Evolutionary conservation across 2,888 invertebrate genomes (phyloP).

Genomic region (Plusia festucae): DNA sequence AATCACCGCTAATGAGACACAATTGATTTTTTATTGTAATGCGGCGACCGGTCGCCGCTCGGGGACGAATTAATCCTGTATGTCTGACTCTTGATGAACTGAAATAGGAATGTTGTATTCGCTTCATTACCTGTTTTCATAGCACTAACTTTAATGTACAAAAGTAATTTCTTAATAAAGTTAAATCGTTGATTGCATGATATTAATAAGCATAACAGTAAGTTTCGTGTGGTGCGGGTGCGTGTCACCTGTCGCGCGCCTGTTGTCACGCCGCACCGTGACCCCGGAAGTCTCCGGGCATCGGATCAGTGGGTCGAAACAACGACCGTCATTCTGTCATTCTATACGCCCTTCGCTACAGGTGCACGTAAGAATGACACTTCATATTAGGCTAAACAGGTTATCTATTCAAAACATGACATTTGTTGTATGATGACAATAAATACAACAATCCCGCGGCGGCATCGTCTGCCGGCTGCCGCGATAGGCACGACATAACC

Average conservation of each 20-base stretch:
- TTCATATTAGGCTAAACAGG: neutral
- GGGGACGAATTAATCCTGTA: too few species aligned
- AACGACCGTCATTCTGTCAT: conserved; percentile 36
- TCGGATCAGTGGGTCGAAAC: conserved; percentile 61
- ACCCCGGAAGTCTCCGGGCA: conserved; percentile 65
- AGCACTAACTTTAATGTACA: neutral
- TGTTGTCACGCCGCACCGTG: conserved; percentile 64
- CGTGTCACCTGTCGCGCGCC: conserved; percentile 61
- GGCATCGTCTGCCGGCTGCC: conserved; percentile 2
- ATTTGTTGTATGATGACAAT: conserved; percentile 5
- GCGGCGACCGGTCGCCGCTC: too few species aligned
- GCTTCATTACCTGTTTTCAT: neutral
- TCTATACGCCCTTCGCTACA: conserved; percentile 28
- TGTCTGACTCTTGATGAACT: too few species aligned
- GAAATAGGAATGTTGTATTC: too few species aligned
- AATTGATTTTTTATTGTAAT: too few species aligned
- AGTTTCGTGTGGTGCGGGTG: conserved; percentile 26
- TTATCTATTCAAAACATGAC: neutral
- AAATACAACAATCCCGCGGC: conserved; percentile 11
- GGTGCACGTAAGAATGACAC: conserved; percentile 5
- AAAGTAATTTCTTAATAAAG: neutral
- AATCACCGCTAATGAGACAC: too few species aligned
- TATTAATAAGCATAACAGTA: conserved; percentile 34
- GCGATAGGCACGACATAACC: conserved; percentile 18
- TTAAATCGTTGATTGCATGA: conserved; percentile 16